phyloP scores from a whole-genome alignment of 2,888 invertebrate genomes.

The Oeneis ivallda region DNA sequence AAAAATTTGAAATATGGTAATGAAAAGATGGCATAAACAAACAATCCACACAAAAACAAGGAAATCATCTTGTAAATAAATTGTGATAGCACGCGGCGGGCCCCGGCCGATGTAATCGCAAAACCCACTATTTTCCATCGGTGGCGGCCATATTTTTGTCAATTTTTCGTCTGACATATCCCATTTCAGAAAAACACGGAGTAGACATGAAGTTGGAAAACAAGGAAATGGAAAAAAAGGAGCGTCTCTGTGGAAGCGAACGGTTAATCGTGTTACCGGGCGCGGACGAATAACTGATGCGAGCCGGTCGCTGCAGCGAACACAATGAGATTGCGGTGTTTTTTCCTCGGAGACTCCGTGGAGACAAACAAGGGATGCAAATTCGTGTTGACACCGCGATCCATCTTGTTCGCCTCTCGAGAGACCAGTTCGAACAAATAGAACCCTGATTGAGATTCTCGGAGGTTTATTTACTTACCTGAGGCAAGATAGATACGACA shows the following conservation, averaged over 20 bases:
- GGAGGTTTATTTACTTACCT: conserved; percentile 47
- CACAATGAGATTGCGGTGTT: conserved; percentile 79
- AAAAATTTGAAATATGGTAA: conserved; percentile 34
- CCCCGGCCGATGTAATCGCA: conserved; percentile 73
- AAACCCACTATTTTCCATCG: conserved; percentile 76
- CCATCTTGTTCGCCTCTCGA: conserved; percentile 79
- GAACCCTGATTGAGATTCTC: conserved; percentile 73
- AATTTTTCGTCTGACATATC: conserved; percentile 80
- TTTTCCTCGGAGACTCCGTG: conserved; percentile 70
- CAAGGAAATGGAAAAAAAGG: conserved; percentile 77
- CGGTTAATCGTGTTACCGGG: conserved; percentile 80
- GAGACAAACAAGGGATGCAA: conserved; percentile 82
- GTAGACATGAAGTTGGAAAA: conserved; percentile 79
- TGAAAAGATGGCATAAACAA: conserved; percentile 43
- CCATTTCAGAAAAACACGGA: conserved; percentile 80
- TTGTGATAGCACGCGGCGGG: conserved; percentile 56
- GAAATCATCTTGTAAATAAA: conserved; percentile 69
- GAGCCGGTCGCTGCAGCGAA: conserved; percentile 67
- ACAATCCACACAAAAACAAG: conserved; percentile 53
- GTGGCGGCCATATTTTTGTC: conserved; percentile 77
- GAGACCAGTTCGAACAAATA: conserved; percentile 76
- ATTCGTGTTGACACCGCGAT: conserved; percentile 81
- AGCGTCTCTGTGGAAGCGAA: conserved; percentile 75
- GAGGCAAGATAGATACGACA: conserved; percentile 24
- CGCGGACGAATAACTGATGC: conserved; percentile 65